Base-by-base conservation (phyloP, 2,888 invertebrate genomes). In the Eupithecia subumbrata region DNA sequence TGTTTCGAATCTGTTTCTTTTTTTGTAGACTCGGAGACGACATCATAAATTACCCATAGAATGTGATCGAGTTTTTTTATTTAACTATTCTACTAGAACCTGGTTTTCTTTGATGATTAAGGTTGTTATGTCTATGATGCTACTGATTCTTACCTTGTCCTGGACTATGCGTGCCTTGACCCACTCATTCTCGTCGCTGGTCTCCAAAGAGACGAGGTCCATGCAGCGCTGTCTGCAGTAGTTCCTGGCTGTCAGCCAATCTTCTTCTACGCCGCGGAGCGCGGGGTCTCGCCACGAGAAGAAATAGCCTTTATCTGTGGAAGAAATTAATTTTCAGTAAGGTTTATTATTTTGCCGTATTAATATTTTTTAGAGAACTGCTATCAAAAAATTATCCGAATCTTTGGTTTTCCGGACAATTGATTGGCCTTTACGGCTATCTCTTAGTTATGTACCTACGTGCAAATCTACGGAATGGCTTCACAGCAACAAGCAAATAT, bases 221-320 rank as follows among this genome's bases (percentile, higher is more conserved):
- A 98, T 98, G 91, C 98, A 98, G 76, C 98, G 96, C 92, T 97
- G 96, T 78, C 98, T 96, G 92, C 98, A 98, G 92, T 96, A 98
- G 90, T 98, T 98, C 85, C 98, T 96, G 34, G 97, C 98, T 69
- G 96, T 97, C 81, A 98, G 91, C 98, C 98, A 98, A 92, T 98
- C 98, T 83, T 97, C 96, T 89, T 98, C 97, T 69, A 97, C 96
- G 37, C 96, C 96, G 79, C 96, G 96, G 48, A 97, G 95, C 34
- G 96, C 96, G 7, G 96, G 97, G 86, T 98, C 97, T 76, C 97
- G 96, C 98, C 98, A 98, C 64, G 98, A 97, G 95, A 97, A 98
- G 95, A 97, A 98, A 90, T 98, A 98, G 71, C 97, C 97, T 87
- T 96, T 96, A 81, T 96, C 96, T 96, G 89, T 73, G 34, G 25